Conservation (phyloP, 2,888 invertebrate species). For the Autographa gamma region DNA sequence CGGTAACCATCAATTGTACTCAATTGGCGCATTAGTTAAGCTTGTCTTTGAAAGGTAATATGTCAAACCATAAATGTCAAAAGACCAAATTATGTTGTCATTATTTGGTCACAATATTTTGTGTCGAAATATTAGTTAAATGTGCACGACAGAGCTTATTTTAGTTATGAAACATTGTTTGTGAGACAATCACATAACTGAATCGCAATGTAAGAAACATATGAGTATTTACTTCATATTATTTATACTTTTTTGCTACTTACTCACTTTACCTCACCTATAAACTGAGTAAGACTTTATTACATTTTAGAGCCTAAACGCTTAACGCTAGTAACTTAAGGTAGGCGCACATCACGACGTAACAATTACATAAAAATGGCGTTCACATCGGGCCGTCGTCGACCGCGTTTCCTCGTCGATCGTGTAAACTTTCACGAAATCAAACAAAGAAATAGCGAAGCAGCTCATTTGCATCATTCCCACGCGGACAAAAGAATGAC, state of each 20-base stretch:
- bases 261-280: background rate
- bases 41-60: constrained; percentile 5
- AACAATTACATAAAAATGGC: constrained; percentile 89
- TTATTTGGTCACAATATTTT: constrained; percentile 9
- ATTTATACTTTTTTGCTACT: background rate
- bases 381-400: constrained; percentile 85
- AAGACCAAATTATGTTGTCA: background rate
- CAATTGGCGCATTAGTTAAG: constrained; percentile 1
- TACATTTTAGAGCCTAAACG: constrained; percentile 46
- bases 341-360: constrained; percentile 77
- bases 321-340: constrained; percentile 61
- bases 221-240: background rate
- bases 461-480: constrained; percentile 88
- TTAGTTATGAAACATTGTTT: background rate
- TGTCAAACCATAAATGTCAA: constrained; percentile 7
- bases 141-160: background rate
- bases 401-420: constrained; percentile 87
- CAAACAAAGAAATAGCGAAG: constrained; percentile 89
- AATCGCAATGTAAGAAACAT: background rate
- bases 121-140: background rate
- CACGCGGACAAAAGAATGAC: constrained; percentile 88
- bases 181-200: background rate
- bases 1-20: constrained; percentile 1
- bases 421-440: constrained; percentile 89
- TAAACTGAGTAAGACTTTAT: constrained; percentile 11